Percentiles rank a stretch among this genome's conserved stretches.
phyloP scores from a whole-genome alignment of 2,113 vertebrate genomes.

The Scopus umbretta region DNA sequence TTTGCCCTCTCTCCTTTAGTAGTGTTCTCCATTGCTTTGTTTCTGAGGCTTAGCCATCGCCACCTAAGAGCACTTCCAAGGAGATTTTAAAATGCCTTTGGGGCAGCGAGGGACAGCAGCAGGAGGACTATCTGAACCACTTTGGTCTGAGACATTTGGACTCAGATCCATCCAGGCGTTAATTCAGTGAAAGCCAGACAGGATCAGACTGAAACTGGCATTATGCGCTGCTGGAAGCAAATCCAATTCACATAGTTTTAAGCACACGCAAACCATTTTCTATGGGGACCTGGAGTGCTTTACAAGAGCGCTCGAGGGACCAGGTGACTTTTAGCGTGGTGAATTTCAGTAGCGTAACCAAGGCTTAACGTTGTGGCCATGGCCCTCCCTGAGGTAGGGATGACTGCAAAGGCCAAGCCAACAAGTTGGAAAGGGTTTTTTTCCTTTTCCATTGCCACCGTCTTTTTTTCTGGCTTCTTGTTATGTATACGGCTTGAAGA shows the following conservation, averaged over 20 bases:
- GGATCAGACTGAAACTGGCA: conserved; percentile 23
- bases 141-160: not conserved
- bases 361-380: not conserved
- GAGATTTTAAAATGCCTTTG: not conserved
- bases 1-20: not conserved
- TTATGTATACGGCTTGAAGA: not conserved
- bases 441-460: not conserved
- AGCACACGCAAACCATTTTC: conserved; percentile 13
- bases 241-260: conserved; percentile 41
- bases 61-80: not conserved
- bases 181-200: conserved; percentile 7
- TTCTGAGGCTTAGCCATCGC: not conserved
- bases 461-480: not conserved
- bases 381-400: not conserved
- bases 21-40: not conserved
- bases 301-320: not conserved
- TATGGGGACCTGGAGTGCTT: not conserved
- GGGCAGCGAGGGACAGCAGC: not conserved
- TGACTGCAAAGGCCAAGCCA: not conserved
- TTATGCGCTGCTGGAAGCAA: not conserved
- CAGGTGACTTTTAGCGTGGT: conserved; percentile 1
- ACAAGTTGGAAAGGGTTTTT: not conserved
- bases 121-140: not conserved
- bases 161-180: conserved; percentile 13
- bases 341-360: not conserved